Percentiles rank a stretch among this genome's conserved stretches.
These are phyloP conservation scores for Diachasma alloeum DNA, from an alignment of 1,140 invertebrate genomes.

Conservation along the genomic window DNA sequence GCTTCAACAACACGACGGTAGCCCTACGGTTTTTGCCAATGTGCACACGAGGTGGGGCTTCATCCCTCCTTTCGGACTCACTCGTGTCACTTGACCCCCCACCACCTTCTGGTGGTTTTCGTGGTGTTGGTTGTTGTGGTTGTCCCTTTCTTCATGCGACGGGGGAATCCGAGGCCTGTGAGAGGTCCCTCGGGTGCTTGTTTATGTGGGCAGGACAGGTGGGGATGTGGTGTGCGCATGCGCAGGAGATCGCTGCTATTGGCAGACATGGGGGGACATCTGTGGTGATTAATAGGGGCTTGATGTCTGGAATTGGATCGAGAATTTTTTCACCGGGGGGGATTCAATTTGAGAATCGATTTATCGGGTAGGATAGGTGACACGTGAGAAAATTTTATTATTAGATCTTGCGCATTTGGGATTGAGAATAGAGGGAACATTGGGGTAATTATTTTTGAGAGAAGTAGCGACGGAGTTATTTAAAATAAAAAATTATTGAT, in stretches of 20 bases:
- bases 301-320: not conserved
- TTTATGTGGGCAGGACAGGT: too few relatives aligned
- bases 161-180: too few relatives aligned
- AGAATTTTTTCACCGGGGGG: not conserved
- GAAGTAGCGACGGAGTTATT: too few relatives aligned
- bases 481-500: too few relatives aligned
- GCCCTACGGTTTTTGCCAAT: conserved; percentile 3
- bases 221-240: not conserved
- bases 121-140: too few relatives aligned
- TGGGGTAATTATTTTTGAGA: too few relatives aligned
- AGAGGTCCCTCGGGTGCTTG: too few relatives aligned
- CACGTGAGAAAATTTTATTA: conserved; percentile 19
- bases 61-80: not conserved
- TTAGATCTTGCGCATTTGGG: not conserved
- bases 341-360: not conserved
- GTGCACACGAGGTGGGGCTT: conserved; percentile 24
- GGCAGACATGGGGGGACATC: not conserved
- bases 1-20: conserved; percentile 23
- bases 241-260: not conserved
- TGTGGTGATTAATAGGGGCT: not conserved
- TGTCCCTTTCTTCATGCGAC: too few relatives aligned
- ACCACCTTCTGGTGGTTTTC: too few relatives aligned
- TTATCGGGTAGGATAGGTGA: not conserved
- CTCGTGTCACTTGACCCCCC: not conserved
- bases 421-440: too few relatives aligned